Evolutionary conservation across 2,888 invertebrate genomes (phyloP).

Genomic region (Papilio gigon): DNA sequence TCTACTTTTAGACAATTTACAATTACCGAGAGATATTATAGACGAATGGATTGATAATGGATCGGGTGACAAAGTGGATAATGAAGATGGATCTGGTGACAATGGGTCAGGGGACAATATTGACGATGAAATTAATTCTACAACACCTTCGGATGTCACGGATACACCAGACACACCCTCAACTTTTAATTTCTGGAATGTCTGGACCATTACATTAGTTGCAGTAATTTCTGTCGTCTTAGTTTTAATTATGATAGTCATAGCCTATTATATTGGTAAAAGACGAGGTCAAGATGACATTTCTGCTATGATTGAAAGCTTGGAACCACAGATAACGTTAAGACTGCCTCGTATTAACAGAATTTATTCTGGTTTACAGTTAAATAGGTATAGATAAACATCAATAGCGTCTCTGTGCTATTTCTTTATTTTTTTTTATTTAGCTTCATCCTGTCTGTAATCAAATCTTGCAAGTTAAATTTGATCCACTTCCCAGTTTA

Average conservation of each 20-base stretch:
- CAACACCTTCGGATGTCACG: slow-evolving; percentile 5
- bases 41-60: slow-evolving; percentile 22
- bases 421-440: not conserved
- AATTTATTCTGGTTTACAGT: slow-evolving; percentile 8
- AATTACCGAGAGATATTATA: slow-evolving; percentile 25
- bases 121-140: slow-evolving; percentile 10
- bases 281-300: slow-evolving; percentile 38
- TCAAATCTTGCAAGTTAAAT: too few relatives aligned
- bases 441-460: too few relatives aligned
- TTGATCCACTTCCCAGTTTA: too few relatives aligned
- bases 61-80: not conserved
- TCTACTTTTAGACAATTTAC: slow-evolving; percentile 11
- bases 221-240: slow-evolving; percentile 45
- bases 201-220: slow-evolving; percentile 51
- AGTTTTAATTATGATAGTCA: slow-evolving; percentile 46
- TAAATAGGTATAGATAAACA: slow-evolving; percentile 10
- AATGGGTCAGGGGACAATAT: slow-evolving; percentile 12
- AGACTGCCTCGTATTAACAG: slow-evolving; percentile 45
- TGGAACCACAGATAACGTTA: slow-evolving; percentile 47
- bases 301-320: slow-evolving; percentile 42
- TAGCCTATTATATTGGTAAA: slow-evolving; percentile 53
- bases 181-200: slow-evolving; percentile 47
- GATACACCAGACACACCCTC: not conserved
- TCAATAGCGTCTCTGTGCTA: not conserved
- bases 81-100: slow-evolving; percentile 24